Evolutionary conservation across 1,140 invertebrate genomes (phyloP).

Genomic region (Bacillus rossius): DNA sequence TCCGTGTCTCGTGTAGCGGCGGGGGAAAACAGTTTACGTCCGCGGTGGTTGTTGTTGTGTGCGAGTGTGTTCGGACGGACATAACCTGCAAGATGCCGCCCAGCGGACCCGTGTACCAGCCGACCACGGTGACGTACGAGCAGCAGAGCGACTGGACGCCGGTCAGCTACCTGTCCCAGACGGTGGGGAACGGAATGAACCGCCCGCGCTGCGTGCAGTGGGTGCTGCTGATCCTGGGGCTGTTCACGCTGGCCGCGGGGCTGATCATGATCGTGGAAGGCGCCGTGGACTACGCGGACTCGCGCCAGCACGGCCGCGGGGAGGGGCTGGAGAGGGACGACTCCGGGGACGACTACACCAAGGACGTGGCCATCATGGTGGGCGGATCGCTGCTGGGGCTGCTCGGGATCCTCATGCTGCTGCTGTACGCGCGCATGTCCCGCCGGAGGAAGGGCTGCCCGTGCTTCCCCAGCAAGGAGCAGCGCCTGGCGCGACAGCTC

Average conservation of each 20-base stretch:
- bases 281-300: constrained; percentile 18
- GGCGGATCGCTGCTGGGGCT: constrained; percentile 26
- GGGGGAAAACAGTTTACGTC: too few relatives aligned
- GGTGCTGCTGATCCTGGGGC: constrained; percentile 25
- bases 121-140: constrained; percentile 63
- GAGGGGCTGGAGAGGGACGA: not conserved
- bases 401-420: constrained; percentile 26
- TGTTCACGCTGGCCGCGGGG: constrained; percentile 28
- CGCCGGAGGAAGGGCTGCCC: constrained; percentile 31
- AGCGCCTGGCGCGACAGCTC: constrained; percentile 30
- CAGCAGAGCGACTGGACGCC: constrained; percentile 48
- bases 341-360: not conserved
- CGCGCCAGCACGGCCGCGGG: not conserved
- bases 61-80: not conserved
- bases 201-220: constrained; percentile 27
- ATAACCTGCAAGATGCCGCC: constrained; percentile 44
- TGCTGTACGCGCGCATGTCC: constrained; percentile 26
- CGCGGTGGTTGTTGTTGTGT: too few relatives aligned
- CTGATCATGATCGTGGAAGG: constrained; percentile 32
- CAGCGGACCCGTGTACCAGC: constrained; percentile 61
- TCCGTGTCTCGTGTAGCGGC: too few relatives aligned
- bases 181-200: constrained; percentile 37
- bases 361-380: constrained; percentile 21
- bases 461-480: constrained; percentile 33
- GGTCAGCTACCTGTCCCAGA: constrained; percentile 51